phyloP scores from a whole-genome alignment of 2,113 vertebrate genomes.

The Puma concolor region DNA sequence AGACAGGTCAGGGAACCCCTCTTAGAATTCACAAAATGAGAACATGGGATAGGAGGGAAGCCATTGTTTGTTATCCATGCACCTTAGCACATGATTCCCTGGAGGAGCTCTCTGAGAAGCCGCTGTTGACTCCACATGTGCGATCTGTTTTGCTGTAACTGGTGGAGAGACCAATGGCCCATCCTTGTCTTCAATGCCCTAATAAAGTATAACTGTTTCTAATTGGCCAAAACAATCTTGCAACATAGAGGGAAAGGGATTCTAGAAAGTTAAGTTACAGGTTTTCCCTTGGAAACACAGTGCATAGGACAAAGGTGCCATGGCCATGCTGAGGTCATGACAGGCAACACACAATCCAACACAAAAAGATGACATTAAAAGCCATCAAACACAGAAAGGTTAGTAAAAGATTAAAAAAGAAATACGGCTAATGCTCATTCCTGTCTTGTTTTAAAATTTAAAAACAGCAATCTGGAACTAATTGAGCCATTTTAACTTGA shows the following conservation, averaged over 20 bases:
- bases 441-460: background rate
- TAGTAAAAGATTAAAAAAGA: background rate
- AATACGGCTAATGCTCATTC: background rate
- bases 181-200: background rate
- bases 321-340: background rate
- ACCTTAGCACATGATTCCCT: background rate
- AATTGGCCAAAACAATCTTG: background rate
- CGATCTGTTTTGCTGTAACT: background rate
- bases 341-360: background rate
- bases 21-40: background rate
- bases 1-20: background rate
- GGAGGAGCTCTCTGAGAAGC: background rate
- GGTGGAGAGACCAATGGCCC: background rate
- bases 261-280: background rate
- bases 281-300: background rate
- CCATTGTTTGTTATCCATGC: background rate
- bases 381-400: background rate
- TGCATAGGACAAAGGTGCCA: background rate
- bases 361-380: background rate
- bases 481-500: background rate
- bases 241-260: background rate
- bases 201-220: background rate
- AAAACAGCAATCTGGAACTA: background rate
- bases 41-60: background rate
- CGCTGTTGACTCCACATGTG: background rate